Evolutionary conservation across 2,888 invertebrate species (phyloP).

Genomic region (Junonia oenone): DNA sequence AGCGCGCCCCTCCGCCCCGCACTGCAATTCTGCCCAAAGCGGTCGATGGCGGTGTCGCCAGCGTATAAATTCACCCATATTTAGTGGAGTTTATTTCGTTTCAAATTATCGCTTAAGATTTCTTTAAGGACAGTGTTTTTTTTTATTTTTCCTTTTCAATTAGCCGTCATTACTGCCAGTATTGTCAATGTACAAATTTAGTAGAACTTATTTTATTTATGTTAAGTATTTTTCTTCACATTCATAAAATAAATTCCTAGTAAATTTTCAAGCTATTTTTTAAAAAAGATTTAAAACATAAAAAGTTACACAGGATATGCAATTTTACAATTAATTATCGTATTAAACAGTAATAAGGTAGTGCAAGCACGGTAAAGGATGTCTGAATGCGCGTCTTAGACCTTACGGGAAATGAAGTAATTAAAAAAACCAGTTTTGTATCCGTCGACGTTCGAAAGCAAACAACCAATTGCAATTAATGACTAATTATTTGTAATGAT

Average conservation of each 20-base stretch:
- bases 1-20: conserved; percentile 48
- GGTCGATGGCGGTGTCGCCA: conserved; percentile 67
- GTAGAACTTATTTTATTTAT: too few species aligned
- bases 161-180: too few species aligned
- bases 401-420: conserved; percentile 30
- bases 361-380: conserved; percentile 8
- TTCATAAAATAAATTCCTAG: too few species aligned
- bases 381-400: conserved; percentile 12
- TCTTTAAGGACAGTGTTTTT: neutral
- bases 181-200: too few species aligned
- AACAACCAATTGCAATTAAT: conserved; percentile 19
- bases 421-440: conserved; percentile 32
- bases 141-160: neutral
- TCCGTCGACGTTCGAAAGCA: conserved; percentile 28
- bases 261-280: neutral
- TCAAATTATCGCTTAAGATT: too few species aligned
- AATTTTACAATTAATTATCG: neutral
- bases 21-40: conserved; percentile 37
- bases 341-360: neutral
- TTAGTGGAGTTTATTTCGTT: neutral
- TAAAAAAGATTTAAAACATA: neutral
- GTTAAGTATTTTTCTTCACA: too few species aligned
- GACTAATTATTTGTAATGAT: neutral
- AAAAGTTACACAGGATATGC: neutral
- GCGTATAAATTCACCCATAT: conserved; percentile 32